Evolutionary conservation across 2,113 vertebrate species (phyloP), one percentile per base, ranked within the genome.

Genomic region (Rhynchopsitta pachyrhyncha): DNA sequence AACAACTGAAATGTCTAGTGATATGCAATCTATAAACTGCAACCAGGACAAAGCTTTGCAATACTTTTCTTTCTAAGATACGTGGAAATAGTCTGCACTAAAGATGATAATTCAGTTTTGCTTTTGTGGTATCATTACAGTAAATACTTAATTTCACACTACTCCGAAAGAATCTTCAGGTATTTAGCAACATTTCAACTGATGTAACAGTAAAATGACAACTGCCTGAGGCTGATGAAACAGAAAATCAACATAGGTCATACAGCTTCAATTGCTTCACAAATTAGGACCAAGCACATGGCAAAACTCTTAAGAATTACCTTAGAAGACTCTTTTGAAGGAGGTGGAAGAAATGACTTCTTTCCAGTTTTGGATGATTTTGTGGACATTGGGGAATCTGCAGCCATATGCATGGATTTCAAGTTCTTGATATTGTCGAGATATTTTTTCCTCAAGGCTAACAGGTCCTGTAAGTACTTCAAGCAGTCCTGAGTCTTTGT

Each of bases 381-480:
- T 80, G 97, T 97, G 31, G 97, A 97, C 1, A 19, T 63, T 14
- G 97, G 95, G 33, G 97, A 97, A 57, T 85, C 62, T 10, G 96
- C 93, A 59, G 96, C 74, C 23, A 77, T 76, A 25, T 90, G 97
- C 23, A 75, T 91, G 12, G 97, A 95, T 84, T 98, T 99, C 71
- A 99, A 92, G 66, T 98, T 98, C 17, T 96, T 98, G 64, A 99
- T 96, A 35, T 98, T 98, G 80, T 98, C 97, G 17, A 98, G 98
- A 63, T 99, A 99, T 25, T 99, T 99, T 41, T 98, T 98, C 75
- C 99, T 98, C 95, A 99, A 96, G 33, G 99, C 99, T 89, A 99
- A 98, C 33, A 99, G 97, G 16, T 99, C 99, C 94, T 99, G 99
- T 68, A 99, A 97, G 91, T 99, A 99, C 88, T 99, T 98, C 55